Conservation (phyloP, 2,888 invertebrate genomes). For the Calephelis perditalis region DNA sequence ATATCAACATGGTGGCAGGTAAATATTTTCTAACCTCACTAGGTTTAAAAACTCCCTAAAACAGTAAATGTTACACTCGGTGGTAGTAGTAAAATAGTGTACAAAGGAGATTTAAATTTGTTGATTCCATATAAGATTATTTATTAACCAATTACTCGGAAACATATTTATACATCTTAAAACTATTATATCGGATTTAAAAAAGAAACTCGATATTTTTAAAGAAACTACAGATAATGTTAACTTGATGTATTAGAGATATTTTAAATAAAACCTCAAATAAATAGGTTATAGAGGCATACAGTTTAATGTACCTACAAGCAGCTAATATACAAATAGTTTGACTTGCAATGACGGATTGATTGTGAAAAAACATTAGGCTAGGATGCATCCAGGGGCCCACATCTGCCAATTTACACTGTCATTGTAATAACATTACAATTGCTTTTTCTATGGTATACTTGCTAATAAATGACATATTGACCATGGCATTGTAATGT, state of each 20-base stretch:
- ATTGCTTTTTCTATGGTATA: too few species aligned
- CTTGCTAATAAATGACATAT: too few species aligned
- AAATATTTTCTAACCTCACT: slow-evolving; percentile 9
- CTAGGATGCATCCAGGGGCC: not conserved
- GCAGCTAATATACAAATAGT: slow-evolving; percentile 8
- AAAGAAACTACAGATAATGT: not conserved
- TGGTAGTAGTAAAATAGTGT: slow-evolving; percentile 4
- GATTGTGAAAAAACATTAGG: not conserved
- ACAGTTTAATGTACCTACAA: not conserved
- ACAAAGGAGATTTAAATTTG: not conserved
- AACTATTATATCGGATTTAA: not conserved
- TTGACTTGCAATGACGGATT: not conserved
- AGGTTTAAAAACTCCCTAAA: slow-evolving; percentile 8
- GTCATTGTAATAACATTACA: not conserved
- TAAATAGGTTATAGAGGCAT: not conserved
- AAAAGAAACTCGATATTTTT: not conserved
- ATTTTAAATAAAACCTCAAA: not conserved
- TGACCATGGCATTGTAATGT: too few species aligned
- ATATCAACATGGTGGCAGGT: not conserved
- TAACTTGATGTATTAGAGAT: slow-evolving; percentile 1
- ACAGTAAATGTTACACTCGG: not conserved
- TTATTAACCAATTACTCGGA: not conserved
- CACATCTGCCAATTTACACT: not conserved
- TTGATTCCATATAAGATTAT: slow-evolving; percentile 1
- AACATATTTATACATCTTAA: not conserved